Conservation (phyloP, 2,888 invertebrate species). For the Muscina levida region DNA sequence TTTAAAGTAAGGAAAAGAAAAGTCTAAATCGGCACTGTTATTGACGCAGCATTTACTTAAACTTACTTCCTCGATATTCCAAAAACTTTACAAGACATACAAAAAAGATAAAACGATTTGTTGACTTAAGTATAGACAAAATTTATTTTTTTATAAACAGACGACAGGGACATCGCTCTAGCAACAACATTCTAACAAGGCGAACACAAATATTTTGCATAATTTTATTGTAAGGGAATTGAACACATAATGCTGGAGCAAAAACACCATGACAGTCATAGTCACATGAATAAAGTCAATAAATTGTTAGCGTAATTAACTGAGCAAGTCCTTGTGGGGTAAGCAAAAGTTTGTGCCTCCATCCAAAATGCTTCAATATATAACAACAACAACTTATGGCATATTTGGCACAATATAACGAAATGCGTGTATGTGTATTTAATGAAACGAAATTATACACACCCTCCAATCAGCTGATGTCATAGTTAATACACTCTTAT, state of each 20-base stretch:
- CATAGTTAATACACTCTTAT: slow-evolving; percentile 70
- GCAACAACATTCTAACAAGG: neutral
- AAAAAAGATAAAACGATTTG: no score
- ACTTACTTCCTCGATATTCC: slow-evolving; percentile 1
- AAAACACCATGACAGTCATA: slow-evolving; percentile 46
- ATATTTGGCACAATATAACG: no score
- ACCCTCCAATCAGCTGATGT: slow-evolving; percentile 19
- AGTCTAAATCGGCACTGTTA: slow-evolving; percentile 12
- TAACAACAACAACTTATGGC: no score
- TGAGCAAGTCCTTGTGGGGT: neutral
- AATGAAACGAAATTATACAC: slow-evolving; percentile 30
- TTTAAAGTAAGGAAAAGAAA: neutral
- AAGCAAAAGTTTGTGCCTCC: neutral
- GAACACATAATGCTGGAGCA: neutral
- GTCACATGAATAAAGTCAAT: slow-evolving; percentile 50
- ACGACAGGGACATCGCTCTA: neutral
- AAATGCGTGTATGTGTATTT: neutral
- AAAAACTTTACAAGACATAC: neutral
- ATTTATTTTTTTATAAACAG: no score
- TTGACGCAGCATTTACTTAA: slow-evolving; percentile 5
- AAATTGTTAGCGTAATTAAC: slow-evolving; percentile 50
- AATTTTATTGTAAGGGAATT: neutral
- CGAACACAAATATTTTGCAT: neutral
- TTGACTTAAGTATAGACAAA: no score
- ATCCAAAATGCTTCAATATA: no score